Evolutionary conservation across 2,113 vertebrate genomes (phyloP).

Genomic region (Baryphthengus martii): DNA sequence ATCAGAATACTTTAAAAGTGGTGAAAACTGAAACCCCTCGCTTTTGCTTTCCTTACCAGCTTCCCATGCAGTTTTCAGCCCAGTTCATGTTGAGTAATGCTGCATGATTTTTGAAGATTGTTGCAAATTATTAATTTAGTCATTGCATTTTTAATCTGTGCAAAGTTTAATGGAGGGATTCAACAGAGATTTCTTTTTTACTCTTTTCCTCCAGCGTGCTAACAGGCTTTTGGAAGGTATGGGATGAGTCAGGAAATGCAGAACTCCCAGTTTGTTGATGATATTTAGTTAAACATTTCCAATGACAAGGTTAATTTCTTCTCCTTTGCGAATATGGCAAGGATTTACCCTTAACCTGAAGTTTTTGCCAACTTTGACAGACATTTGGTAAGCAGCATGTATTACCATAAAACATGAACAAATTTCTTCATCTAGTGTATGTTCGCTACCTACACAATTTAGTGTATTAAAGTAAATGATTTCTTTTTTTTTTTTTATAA

Average conservation of each 20-base stretch:
- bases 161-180: background rate
- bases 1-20: background rate
- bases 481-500: background rate
- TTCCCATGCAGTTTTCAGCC: background rate
- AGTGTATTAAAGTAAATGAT: background rate
- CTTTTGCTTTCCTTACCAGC: background rate
- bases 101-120: background rate
- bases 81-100: background rate
- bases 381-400: background rate
- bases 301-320: background rate
- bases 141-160: background rate
- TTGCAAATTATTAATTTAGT: background rate
- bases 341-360: background rate
- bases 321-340: background rate
- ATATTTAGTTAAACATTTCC: background rate
- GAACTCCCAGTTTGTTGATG: background rate
- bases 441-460: background rate
- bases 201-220: background rate
- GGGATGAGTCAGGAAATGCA: background rate
- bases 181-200: background rate
- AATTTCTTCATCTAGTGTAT: background rate
- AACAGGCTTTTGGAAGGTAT: background rate
- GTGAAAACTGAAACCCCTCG: background rate
- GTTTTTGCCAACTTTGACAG: background rate
- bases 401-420: background rate